phyloP scores from a whole-genome alignment of 2,888 invertebrate species.

The Trichopria drosophilae region DNA sequence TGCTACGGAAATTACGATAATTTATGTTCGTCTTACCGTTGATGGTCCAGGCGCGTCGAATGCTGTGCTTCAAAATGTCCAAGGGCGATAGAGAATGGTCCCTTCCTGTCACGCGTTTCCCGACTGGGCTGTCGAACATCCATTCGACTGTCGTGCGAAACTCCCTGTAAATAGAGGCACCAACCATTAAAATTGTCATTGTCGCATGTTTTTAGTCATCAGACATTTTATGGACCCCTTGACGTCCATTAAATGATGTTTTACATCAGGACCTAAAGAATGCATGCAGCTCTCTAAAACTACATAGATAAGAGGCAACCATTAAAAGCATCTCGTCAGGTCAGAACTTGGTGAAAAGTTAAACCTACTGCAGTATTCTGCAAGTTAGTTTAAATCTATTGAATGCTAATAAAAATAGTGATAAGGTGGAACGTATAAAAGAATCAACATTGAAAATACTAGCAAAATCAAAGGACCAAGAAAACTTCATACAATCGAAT shows the following conservation, averaged over 20 bases:
- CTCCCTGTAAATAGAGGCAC: slow-evolving; percentile 63
- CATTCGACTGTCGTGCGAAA: slow-evolving; percentile 71
- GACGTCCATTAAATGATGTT: no score
- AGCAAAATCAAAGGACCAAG: no score
- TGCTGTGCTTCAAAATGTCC: slow-evolving; percentile 69
- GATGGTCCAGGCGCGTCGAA: slow-evolving; percentile 73
- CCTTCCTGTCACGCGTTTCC: slow-evolving; percentile 62
- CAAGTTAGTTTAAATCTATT: neutral
- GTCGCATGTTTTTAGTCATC: slow-evolving; percentile 20
- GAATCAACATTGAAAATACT: neutral
- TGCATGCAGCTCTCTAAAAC: no score
- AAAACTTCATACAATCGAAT: no score
- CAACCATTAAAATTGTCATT: slow-evolving; percentile 26
- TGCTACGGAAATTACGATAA: neutral
- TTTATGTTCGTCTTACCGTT: slow-evolving; percentile 62
- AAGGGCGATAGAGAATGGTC: slow-evolving; percentile 64
- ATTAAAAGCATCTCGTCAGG: no score
- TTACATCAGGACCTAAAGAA: no score
- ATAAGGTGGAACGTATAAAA: neutral
- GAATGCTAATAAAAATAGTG: slow-evolving; percentile 3
- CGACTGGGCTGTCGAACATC: slow-evolving; percentile 67
- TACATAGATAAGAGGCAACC: neutral
- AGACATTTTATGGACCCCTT: no score
- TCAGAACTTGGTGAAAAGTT: no score
- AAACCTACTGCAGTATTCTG: no score